A percentile compares a stretch with the other conserved stretches of the same genome.
Conservation (phyloP, 2,113 vertebrate genomes). For the Lepisosteus oculatus region DNA sequence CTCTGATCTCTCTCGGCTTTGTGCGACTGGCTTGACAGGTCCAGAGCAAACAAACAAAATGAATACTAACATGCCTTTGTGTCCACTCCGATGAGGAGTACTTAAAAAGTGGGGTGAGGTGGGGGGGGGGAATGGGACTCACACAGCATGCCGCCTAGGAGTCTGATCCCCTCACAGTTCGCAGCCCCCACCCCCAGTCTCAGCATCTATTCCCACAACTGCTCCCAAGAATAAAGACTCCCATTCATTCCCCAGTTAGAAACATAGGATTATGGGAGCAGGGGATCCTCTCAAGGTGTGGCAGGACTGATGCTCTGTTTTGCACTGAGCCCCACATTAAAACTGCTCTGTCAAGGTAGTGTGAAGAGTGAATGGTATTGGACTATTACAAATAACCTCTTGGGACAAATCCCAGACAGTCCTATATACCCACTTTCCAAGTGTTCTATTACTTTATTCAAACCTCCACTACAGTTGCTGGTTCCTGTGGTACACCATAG, state of each 20-base stretch:
- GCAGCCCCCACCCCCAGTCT: constrained; percentile 29
- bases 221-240: constrained; percentile 71
- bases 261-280: constrained; percentile 44
- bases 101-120: constrained; percentile 50
- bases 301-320: constrained; percentile 24
- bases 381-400: too few relatives aligned
- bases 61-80: constrained; percentile 74
- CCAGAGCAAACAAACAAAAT: constrained; percentile 84
- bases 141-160: constrained; percentile 28
- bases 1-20: constrained; percentile 62
- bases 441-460: too few relatives aligned
- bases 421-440: too few relatives aligned
- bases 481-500: too few relatives aligned
- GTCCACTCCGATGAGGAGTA: constrained; percentile 47
- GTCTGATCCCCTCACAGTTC: constrained; percentile 63
- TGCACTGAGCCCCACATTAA: too few relatives aligned
- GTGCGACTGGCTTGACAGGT: constrained; percentile 71
- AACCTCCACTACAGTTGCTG: too few relatives aligned
- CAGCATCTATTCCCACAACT: constrained; percentile 59
- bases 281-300: constrained; percentile 38
- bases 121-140: constrained; percentile 43
- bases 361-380: constrained; percentile 36
- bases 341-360: constrained; percentile 32
- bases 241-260: constrained; percentile 66
- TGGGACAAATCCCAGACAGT: too few relatives aligned